Base-by-base conservation (phyloP, 1,140 invertebrate species). In the Agrilus planipennis region DNA sequence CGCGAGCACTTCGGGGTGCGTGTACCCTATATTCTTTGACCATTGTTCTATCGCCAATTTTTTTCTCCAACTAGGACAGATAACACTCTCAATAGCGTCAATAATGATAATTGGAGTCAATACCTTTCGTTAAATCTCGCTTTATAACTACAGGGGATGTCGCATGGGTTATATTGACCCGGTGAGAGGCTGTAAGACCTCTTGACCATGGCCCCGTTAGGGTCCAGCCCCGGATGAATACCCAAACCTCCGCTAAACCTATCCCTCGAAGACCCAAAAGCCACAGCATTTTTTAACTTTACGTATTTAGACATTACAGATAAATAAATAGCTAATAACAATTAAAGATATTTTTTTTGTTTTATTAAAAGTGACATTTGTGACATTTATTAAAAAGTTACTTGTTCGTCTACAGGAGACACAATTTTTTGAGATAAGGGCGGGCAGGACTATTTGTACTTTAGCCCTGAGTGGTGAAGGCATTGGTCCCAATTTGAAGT, bases 21-120 rank as follows among this genome's bases (percentile, higher is more conserved):
- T 47, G 37, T 46, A 57, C 7, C 55, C 57, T 11, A 59, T 39
- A 44, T 47, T 50, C 28, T 50, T 50, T 3, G 58, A 59, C 31
- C 53, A 58, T 21, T 56, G 49, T 30, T 58, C 51, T 9, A 41
- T 23, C 14, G 54, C 52, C 11, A 47, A 9, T 43, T 54, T 51
- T 6, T 43, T 21, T 11, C 45, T 49, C 58, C 58, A 60, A 18
- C 53, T 55, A 32, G 20, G 52, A 51, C 35, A 25, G 5, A 25
- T 25, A 6, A 25, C n/a, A 25, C n/a, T 25, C n/a, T 25, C 22
- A 25, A 25, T 11, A 25, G n/a, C n/a, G 5, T 7, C 5, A n/a
- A 29, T 12, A 4, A 25, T 25, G 5, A 25, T 25, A 25, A 25
- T 25, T 11, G 11, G 22, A 25, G 11, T 29, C n/a, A 29, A 11